Evolutionary conservation across 2,888 invertebrate genomes (phyloP), one percentile per base, ranked within the genome.

Genomic region (Altica lythri): DNA sequence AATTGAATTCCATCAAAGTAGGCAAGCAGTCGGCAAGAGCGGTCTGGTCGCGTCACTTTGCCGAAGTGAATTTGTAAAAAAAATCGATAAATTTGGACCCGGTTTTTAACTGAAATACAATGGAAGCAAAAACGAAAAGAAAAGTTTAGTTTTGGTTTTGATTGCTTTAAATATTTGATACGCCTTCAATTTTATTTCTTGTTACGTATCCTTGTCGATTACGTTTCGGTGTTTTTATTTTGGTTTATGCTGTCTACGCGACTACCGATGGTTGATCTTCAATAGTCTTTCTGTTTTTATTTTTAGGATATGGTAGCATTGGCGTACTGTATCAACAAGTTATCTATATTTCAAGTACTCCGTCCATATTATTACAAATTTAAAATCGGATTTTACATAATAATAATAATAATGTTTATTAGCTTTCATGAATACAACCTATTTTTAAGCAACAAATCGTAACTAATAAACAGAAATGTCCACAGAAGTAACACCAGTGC

Each of bases 1-100:
- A 60, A 55, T 52, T 32, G 57, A 34, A 61, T 59, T 53, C 60
- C 53, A 48, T 55, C 55, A 57, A 55, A 45, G 53, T 37, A 43
- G 49, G 51, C 40, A 55, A 46, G 42, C 29, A 44, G 53, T 53
- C 42, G 55, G 30, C 30, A 30, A 12, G 13, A 30, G 30, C 5
- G 16, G 14, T 34, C 8, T 14, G 45, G 32, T 13, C 44, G 32
- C 43, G 29, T 37, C 44, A 59, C 63, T 64, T 61, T 62, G 59
- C 55, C 51, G 62, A 61, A 57, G 56, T 61, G 60, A 61, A 64
- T 62, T 63, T 57, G 62, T 59, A 65, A 65, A 64, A 62, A 45
- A 45, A 34, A 13, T 59, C 59, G 42, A 54, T 53, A 51, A 58
- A 44, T 47, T 52, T 51, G 42, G 58, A 32, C 52, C 54, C 53